Base-by-base conservation (phyloP, 2,113 vertebrate species). In the Elaphurus davidianus region DNA sequence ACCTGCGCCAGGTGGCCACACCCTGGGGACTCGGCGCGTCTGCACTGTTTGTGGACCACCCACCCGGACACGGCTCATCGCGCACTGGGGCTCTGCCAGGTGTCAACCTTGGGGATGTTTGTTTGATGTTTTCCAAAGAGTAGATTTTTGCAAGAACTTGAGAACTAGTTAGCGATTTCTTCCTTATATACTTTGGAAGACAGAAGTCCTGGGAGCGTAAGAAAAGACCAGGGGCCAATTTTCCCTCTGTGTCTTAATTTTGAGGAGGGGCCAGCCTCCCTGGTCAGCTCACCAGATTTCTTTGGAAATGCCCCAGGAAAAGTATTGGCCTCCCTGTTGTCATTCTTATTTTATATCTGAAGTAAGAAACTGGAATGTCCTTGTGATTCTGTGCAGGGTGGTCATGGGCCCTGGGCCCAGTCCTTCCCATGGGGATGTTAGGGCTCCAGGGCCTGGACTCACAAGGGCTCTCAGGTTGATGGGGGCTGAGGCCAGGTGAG, bases 41-140 rank as follows among this genome's bases (percentile, higher is more conserved):
- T 16, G 62, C 14, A 8, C 14, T 4, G 0, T 54, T 25, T 1
- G 13, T 1, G 21, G 64, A 27, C 62, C 57, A 45, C 47, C 25
- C 25, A 6, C 17, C 6, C 0, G 0, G 21, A 28, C 28, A 1
- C 1, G 36, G 62, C 54, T n/a, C n/a, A 1, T 27, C 27, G 5
- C 6, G 25, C 4, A 8, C 1, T 0, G 12, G 3, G 30, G 36
- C 55, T 45, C 40, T 11, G 0, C 30, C 12, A 0, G 2, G n/a
- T 12, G 64, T 40, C 13, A 0, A 3, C 36, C 45, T 55, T 36
- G 4, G 23, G 33, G 13, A 40, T 27, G n/a, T 55, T 83, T 59
- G 40, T 28, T 50, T 47, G 27, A 79, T 4, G 16, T 21, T 79
- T 76, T 57, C 25, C 64, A n/a, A 90, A 94, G 57, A 67, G 33